Percentiles rank a stretch among this genome's conserved stretches.
Conservation (phyloP, 2,888 invertebrate genomes). For the Ormyrus thymus region DNA sequence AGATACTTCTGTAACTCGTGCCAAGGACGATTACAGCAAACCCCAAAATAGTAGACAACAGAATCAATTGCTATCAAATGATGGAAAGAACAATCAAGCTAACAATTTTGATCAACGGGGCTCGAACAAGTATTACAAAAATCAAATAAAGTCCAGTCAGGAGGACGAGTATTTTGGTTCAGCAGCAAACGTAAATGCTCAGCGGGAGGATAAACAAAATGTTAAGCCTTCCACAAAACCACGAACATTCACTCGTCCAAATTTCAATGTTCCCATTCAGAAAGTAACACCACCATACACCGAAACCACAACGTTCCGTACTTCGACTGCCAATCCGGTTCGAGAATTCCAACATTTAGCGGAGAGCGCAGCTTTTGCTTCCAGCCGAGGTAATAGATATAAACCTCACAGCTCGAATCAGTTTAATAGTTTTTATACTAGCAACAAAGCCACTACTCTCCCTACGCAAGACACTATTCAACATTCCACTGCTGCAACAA, state of each 20-base stretch:
- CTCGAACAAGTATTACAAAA: constrained; percentile 59
- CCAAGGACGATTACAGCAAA: constrained; percentile 52
- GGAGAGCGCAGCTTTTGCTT: constrained; percentile 86
- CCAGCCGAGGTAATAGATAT: constrained; percentile 72
- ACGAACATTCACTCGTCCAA: constrained; percentile 60
- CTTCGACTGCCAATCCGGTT: constrained; percentile 74
- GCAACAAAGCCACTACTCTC: constrained; percentile 54
- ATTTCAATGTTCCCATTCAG: constrained; percentile 57
- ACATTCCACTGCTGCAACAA: constrained; percentile 58
- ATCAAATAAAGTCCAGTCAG: constrained; percentile 57
- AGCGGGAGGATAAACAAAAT: constrained; percentile 62
- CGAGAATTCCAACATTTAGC: constrained; percentile 84
- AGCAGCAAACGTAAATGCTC: constrained; percentile 59
- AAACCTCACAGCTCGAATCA: constrained; percentile 66
- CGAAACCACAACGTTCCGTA: constrained; percentile 71
- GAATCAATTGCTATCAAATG: constrained; percentile 50
- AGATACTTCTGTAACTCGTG: constrained; percentile 47
- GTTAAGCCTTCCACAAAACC: constrained; percentile 58
- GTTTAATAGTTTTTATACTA: constrained; percentile 62
- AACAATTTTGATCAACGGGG: constrained; percentile 54
- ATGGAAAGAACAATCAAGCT: constrained; percentile 51
- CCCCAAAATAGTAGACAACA: constrained; percentile 56
- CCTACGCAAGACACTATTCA: constrained; percentile 32
- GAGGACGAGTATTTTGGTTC: constrained; percentile 62
- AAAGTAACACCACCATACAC: constrained; percentile 68